phyloP scores from a whole-genome alignment of 2,797 vertebrate genomes.

The Rhabdomys pumilio region DNA sequence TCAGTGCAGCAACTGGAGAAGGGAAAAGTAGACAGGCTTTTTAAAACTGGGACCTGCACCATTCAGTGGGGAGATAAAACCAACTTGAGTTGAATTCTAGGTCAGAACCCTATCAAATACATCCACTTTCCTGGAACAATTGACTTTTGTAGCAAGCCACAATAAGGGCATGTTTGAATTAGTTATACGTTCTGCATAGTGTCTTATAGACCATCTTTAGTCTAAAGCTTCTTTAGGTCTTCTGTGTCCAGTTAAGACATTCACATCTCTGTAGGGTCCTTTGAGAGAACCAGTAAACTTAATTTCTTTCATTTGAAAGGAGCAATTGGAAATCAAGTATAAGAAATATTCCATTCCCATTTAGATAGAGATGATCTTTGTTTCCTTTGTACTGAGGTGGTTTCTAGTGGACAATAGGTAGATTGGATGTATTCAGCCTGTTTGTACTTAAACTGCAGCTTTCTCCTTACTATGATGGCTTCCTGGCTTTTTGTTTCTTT shows the following conservation, averaged over 20 bases:
- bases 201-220: slow-evolving; percentile 66
- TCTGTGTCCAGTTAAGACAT: background rate
- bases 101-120: slow-evolving; percentile 1
- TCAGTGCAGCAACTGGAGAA: background rate
- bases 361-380: background rate
- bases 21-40: background rate
- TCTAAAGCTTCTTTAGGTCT: slow-evolving; percentile 52
- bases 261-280: slow-evolving; percentile 34
- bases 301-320: slow-evolving; percentile 56
- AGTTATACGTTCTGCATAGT: slow-evolving; percentile 43
- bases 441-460: background rate
- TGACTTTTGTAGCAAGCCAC: slow-evolving; percentile 42
- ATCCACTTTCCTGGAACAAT: background rate
- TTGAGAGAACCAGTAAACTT: slow-evolving; percentile 60
- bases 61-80: slow-evolving; percentile 42
- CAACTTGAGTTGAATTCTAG: slow-evolving; percentile 29
- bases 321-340: slow-evolving; percentile 50
- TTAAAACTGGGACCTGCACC: background rate
- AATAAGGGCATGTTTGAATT: slow-evolving; percentile 35
- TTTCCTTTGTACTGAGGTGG: slow-evolving; percentile 17
- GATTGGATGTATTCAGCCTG: background rate
- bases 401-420: background rate
- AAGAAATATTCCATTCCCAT: slow-evolving; percentile 6
- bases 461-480: background rate
- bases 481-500: background rate